Conservation (phyloP, 1,140 invertebrate species). For the Zaprionus capensis region DNA sequence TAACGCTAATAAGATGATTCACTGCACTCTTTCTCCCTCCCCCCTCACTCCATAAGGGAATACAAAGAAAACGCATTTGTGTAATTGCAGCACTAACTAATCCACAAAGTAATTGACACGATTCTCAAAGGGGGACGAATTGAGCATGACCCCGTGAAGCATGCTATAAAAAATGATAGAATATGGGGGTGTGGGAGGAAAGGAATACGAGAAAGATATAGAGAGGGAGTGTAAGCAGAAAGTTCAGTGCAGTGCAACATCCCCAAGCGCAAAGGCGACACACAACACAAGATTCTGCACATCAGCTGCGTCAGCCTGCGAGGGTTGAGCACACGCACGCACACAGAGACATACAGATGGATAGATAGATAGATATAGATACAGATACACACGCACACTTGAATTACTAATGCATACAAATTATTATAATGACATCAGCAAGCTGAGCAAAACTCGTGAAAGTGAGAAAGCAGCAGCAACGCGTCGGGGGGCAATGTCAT, state of each 20-base stretch:
- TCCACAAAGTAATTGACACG: slow-evolving; percentile 27
- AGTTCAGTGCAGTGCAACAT: slow-evolving; percentile 31
- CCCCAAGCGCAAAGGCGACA: slow-evolving; percentile 16
- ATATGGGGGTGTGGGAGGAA: neutral
- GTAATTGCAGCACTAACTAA: slow-evolving; percentile 11
- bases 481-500: slow-evolving; percentile 39
- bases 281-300: slow-evolving; percentile 9
- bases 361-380: neutral
- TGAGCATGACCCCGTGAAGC: slow-evolving; percentile 30
- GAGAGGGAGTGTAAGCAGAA: neutral
- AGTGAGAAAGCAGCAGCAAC: slow-evolving; percentile 60
- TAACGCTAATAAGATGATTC: slow-evolving; percentile 1
- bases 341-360: neutral
- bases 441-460: slow-evolving; percentile 57
- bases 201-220: neutral
- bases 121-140: slow-evolving; percentile 5
- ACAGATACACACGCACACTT: slow-evolving; percentile 16
- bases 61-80: slow-evolving; percentile 7
- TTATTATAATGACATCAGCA: slow-evolving; percentile 74
- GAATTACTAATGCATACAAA: slow-evolving; percentile 73
- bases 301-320: slow-evolving; percentile 48
- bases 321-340: slow-evolving; percentile 50
- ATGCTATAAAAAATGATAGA: slow-evolving; percentile 26
- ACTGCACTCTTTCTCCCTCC: neutral
- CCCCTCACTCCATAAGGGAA: neutral